Conservation (phyloP, 2,888 invertebrate species). For the Xiphydria camelus region DNA sequence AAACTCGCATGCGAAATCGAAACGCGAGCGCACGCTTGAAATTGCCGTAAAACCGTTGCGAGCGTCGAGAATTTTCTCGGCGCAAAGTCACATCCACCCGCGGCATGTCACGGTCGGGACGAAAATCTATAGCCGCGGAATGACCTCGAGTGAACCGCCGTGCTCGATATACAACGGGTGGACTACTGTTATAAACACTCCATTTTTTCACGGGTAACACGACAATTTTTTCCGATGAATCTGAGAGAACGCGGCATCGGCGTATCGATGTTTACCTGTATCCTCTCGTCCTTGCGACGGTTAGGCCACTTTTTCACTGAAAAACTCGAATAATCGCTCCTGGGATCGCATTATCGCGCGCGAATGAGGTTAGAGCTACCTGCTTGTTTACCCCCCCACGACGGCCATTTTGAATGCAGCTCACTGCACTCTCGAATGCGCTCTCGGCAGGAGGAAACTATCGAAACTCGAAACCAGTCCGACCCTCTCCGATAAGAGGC, state of each 20-base stretch:
- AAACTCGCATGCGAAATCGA: too few species aligned
- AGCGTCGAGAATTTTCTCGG: too few species aligned
- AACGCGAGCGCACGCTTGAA: too few species aligned
- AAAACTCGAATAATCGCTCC: background rate
- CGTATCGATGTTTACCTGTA: slow-evolving; percentile 1
- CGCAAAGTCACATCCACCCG: slow-evolving; percentile 43
- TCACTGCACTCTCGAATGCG: slow-evolving; percentile 24
- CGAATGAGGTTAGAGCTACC: slow-evolving; percentile 44
- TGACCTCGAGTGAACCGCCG: slow-evolving; percentile 40
- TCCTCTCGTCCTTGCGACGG: background rate
- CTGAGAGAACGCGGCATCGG: background rate
- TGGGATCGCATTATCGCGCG: slow-evolving; percentile 27
- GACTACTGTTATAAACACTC: slow-evolving; percentile 36
- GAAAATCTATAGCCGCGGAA: slow-evolving; percentile 18
- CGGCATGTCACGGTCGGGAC: slow-evolving; percentile 9
- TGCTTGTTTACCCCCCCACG: slow-evolving; percentile 48
- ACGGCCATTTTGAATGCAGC: slow-evolving; percentile 46
- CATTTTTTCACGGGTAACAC: slow-evolving; percentile 21
- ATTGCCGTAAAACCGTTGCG: too few species aligned
- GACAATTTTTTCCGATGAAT: slow-evolving; percentile 11
- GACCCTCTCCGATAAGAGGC: too few species aligned
- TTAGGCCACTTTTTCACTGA: slow-evolving; percentile 4
- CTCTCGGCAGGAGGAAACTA: too few species aligned
- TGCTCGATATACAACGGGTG: slow-evolving; percentile 35
- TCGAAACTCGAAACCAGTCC: too few species aligned